Percentiles rank a stretch among this genome's conserved stretches.
Conservation (phyloP, 2,888 invertebrate genomes). For the Eupeodes latifasciatus region DNA sequence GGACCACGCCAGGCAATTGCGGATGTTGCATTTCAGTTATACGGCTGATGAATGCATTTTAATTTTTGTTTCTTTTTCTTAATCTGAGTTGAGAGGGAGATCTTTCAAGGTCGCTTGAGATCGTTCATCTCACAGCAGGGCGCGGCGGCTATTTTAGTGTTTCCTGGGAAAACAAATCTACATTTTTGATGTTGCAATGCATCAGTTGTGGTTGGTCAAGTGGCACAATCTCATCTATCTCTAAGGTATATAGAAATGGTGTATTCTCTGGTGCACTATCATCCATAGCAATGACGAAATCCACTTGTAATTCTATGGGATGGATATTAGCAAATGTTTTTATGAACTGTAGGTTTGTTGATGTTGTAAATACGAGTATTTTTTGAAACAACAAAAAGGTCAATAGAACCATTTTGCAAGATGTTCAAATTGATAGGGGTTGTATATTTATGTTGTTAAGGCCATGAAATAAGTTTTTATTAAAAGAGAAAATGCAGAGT, state of each 20-base stretch:
- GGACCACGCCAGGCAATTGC: constrained; percentile 10
- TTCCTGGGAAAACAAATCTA: constrained; percentile 38
- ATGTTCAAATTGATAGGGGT: constrained; percentile 27
- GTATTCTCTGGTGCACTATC: not conserved
- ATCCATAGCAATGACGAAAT: constrained; percentile 31
- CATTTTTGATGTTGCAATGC: not conserved
- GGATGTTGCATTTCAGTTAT: constrained; percentile 36
- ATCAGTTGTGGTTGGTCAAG: constrained; percentile 45
- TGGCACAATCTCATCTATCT: constrained; percentile 45
- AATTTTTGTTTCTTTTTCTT: not conserved
- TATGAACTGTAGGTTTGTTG: constrained; percentile 50
- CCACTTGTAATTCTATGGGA: constrained; percentile 61
- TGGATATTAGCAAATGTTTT: constrained; percentile 31
- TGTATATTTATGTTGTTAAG: too few species aligned
- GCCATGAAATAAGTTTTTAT: not conserved
- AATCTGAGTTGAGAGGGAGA: not conserved
- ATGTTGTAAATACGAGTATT: not conserved
- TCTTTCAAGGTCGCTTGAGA: constrained; percentile 63
- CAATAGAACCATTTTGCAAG: constrained; percentile 47
- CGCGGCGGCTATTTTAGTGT: constrained; percentile 34
- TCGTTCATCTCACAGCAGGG: constrained; percentile 54
- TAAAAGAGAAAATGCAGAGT: not conserved
- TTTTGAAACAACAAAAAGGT: constrained; percentile 13
- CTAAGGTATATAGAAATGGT: not conserved
- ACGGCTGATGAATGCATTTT: constrained; percentile 17